Percentiles rank a stretch among this genome's conserved stretches.
Conservation (phyloP, 2,888 invertebrate genomes). For the Trachelus tabidus region DNA sequence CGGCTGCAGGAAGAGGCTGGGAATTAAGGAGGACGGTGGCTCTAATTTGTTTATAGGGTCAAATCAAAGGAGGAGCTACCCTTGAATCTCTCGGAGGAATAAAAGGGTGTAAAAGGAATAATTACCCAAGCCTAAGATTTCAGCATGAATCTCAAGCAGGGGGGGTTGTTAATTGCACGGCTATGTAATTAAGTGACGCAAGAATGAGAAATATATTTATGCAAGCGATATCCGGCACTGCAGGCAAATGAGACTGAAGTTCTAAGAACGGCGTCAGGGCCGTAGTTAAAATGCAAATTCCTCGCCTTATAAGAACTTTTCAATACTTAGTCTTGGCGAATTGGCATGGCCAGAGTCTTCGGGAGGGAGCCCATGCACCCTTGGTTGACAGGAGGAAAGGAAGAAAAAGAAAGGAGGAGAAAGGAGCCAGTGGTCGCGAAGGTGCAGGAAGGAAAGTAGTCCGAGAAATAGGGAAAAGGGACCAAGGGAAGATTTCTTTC, state of each 20-base stretch:
- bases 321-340: slow-evolving; percentile 31
- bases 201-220: too few relatives aligned
- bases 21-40: too few relatives aligned
- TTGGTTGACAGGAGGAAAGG: neutral
- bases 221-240: neutral
- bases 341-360: slow-evolving; percentile 18
- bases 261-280: slow-evolving; percentile 12
- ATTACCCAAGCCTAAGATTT: too few relatives aligned
- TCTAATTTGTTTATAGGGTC: too few relatives aligned
- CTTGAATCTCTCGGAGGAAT: too few relatives aligned
- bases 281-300: slow-evolving; percentile 45
- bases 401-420: slow-evolving; percentile 3
- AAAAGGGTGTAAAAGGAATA: too few relatives aligned
- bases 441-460: neutral
- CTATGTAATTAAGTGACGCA: too few relatives aligned
- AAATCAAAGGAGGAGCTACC: too few relatives aligned
- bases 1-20: too few relatives aligned
- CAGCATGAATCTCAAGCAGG: too few relatives aligned
- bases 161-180: too few relatives aligned
- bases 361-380: too few relatives aligned
- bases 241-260: slow-evolving; percentile 33
- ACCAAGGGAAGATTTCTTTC: slow-evolving; percentile 50
- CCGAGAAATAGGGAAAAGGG: neutral
- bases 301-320: slow-evolving; percentile 34
- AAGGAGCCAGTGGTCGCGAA: slow-evolving; percentile 5